Evolutionary conservation across 2,113 vertebrate genomes (phyloP), one percentile per base, ranked within the genome.

Genomic region (Parus major): DNA sequence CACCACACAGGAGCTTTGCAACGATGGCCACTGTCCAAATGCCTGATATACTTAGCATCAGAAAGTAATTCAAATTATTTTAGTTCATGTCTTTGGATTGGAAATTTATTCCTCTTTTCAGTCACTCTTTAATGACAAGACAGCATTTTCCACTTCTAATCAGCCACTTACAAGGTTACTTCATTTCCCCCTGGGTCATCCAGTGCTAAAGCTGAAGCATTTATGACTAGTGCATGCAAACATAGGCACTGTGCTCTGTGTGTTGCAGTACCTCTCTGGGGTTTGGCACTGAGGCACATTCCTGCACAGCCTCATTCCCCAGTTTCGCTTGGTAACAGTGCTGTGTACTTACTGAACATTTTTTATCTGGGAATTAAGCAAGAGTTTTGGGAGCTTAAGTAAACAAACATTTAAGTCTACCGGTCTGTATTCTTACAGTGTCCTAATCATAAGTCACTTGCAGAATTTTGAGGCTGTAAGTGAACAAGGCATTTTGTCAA

Each of bases 21-120:
- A n/a, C 0, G 7, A 61, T 95, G 86, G 92, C 86, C 59, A n/a
- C 53, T 11, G 50, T 96, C 89, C 96, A 93, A 93, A 68, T 80
- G 78, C 63, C 81, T 83, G 84, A 81, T 91, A 85, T 49, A 71
- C 66, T 92, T 92, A 96, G 82, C 86, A 78, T 86, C 71, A 96
- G 69, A 94, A 80, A 83, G 78, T 61, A 66, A 93, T 84, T 91
- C 44, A 84, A 69, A 95, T 88, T 80, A 68, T 94, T 97, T 94
- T 27, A 42, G 33, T 68, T 90, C 14, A 1, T 57, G 27, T 79
- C 92, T 93, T 93, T 42, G 13, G 65, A 64, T 49, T 95, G 86
- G 79, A 91, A 83, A 95, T 93, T 77, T 88, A 90, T 95, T 81
- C 64, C 46, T 35, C 44, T 63, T 63, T 85, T 90, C 77, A 72